A percentile compares a stretch with the other conserved stretches of the same genome.
Conservation (phyloP, 2,797 vertebrate species). For the Epinephelus malabaricus region DNA sequence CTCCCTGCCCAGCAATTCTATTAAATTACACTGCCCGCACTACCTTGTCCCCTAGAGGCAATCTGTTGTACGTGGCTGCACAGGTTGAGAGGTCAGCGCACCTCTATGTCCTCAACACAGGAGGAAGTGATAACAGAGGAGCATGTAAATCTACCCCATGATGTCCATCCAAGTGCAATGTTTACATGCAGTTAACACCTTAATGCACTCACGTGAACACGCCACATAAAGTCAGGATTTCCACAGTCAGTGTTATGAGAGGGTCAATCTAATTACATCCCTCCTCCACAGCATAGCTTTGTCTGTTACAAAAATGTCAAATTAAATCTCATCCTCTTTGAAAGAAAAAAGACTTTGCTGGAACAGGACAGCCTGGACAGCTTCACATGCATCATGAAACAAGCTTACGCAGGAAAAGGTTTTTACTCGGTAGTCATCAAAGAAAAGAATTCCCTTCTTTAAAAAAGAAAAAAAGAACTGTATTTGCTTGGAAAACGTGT, state of each 20-base stretch:
- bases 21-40: conserved; percentile 59
- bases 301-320: conserved; percentile 35
- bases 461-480: no score
- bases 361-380: conserved; percentile 9
- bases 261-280: conserved; percentile 37
- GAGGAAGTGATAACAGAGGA: conserved; percentile 26
- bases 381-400: conserved; percentile 12
- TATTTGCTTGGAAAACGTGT: no score
- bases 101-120: conserved; percentile 7
- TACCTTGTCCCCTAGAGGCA: conserved; percentile 15
- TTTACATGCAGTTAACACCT: background rate
- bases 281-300: conserved; percentile 39
- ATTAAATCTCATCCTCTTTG: conserved; percentile 44
- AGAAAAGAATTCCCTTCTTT: background rate
- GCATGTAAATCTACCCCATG: background rate
- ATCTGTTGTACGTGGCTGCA: conserved; percentile 3
- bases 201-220: background rate
- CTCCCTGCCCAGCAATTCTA: conserved; percentile 49
- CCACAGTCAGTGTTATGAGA: conserved; percentile 17
- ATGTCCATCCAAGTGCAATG: background rate
- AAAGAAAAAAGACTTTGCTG: conserved; percentile 35
- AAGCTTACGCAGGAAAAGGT: conserved; percentile 25
- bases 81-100: conserved; percentile 36
- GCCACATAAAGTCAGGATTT: conserved; percentile 1
- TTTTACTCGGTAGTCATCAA: background rate